These are phyloP conservation scores for Thaumetopoea pityocampa DNA, from an alignment of 1,140 invertebrate species.

Conservation along the genomic window DNA sequence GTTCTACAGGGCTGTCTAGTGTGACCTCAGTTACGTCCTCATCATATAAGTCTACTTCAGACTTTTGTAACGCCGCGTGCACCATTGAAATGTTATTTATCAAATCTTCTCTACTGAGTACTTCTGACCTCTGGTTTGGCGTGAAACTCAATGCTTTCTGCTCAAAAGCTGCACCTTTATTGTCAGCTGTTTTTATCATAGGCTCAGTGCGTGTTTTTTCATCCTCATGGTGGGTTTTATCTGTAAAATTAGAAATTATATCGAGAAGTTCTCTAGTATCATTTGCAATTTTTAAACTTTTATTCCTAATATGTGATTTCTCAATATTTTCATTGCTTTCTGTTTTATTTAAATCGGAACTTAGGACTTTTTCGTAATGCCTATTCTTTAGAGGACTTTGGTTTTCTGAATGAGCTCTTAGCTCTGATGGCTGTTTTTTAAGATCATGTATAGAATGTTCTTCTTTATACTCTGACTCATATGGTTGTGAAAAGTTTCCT, in stretches of 20 bases:
- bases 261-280: slow-evolving; percentile 51
- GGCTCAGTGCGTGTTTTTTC: slow-evolving; percentile 5
- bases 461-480: slow-evolving; percentile 21
- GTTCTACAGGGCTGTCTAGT: slow-evolving; percentile 9
- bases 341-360: slow-evolving; percentile 23
- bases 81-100: slow-evolving; percentile 52
- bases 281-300: slow-evolving; percentile 37
- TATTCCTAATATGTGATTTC: slow-evolving; percentile 9
- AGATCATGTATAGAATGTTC: slow-evolving; percentile 10
- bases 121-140: slow-evolving; percentile 37
- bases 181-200: background rate
- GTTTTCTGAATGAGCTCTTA: no score
- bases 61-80: slow-evolving; percentile 37
- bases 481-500: no score
- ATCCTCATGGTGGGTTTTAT: slow-evolving; percentile 21
- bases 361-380: slow-evolving; percentile 31
- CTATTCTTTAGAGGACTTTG: slow-evolving; percentile 20
- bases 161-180: slow-evolving; percentile 13
- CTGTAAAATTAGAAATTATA: slow-evolving; percentile 52
- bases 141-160: slow-evolving; percentile 31
- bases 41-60: slow-evolving; percentile 31
- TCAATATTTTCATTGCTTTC: no score
- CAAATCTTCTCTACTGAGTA: slow-evolving; percentile 46
- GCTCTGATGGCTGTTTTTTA: no score
- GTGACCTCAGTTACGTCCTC: slow-evolving; percentile 27